Base-by-base conservation (phyloP, 1,140 invertebrate species). In the Aplysia californica region DNA sequence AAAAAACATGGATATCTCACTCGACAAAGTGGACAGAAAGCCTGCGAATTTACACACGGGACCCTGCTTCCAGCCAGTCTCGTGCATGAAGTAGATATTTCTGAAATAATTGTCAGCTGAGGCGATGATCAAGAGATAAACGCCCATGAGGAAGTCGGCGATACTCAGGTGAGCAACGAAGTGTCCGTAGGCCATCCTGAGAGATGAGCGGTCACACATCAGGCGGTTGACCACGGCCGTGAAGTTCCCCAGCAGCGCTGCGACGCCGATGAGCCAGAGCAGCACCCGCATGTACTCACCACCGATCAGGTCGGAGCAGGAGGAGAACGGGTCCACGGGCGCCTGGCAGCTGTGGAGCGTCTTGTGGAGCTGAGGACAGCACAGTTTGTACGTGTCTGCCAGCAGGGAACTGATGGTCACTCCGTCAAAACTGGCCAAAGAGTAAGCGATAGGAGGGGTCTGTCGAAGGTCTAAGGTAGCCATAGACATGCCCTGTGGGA, bases 61-160 rank as follows among this genome's bases (percentile, higher is more conserved):
- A 59, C 86, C 84, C 3, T 70, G 56, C 58, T 79, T 76, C 86
- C 86, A 87, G 2, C 58, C n/a, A 20, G 55, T 70, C 29, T 82
- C 85, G 61, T 85, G 58, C 58, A 76, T 79, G n/a, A 80, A 75
- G 68, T 87, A 87, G 23, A 44, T 67, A n/a, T 81, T 82, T 10
- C 80, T 75, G 68, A 80, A 86, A n/a, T 72, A 36, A 1, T 71
- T 61, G 61, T 87, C 86, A 2, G 82, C 81, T 2, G 77, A 56
- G 6, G 80, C 85, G 39, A 87, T 85, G n/a, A 87, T 83, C 1
- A 83, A 65, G 61, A 87, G 61, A 70, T 87, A 87, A 3, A 86
- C 50, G 0, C 86, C 86, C 85, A 86, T 87, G 21, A 84, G 70
- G 33, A 86, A 80, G 73, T 87, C 86, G 31, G 85, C 80, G 21